Evolutionary conservation across 2,888 invertebrate species (phyloP).

Genomic region (Drosophila pseudotalamancana): DNA sequence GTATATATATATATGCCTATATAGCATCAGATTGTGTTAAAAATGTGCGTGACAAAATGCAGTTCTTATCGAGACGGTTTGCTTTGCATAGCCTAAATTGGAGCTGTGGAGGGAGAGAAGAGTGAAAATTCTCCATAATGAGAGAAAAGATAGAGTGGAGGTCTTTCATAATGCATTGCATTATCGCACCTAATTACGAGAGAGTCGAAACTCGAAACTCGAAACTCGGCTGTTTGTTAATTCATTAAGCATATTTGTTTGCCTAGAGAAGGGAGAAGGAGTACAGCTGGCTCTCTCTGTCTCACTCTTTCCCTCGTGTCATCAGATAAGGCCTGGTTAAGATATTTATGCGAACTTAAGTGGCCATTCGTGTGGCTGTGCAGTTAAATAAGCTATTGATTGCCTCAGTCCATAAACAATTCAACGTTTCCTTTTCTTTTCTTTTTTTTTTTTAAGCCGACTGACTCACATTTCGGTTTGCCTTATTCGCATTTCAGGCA

Average conservation of each 20-base stretch:
- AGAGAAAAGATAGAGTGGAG: not conserved
- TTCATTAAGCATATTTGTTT: constrained; percentile 57
- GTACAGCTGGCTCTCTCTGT: no score
- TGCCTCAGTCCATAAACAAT: constrained; percentile 26
- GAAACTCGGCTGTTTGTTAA: constrained; percentile 40
- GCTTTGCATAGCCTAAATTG: constrained; percentile 53
- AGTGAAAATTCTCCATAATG: no score
- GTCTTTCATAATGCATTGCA: constrained; percentile 19
- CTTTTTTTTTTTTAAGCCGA: not conserved
- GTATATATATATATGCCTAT: not conserved
- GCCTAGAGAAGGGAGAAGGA: not conserved
- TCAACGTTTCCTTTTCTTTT: constrained; percentile 10
- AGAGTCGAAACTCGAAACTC: not conserved
- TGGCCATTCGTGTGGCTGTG: constrained; percentile 15
- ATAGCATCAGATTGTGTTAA: constrained; percentile 19
- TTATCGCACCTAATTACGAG: constrained; percentile 64
- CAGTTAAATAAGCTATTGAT: constrained; percentile 34
- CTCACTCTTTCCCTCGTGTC: constrained; percentile 6
- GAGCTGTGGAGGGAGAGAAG: not conserved
- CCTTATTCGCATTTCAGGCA: constrained; percentile 24
- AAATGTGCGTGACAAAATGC: constrained; percentile 71
- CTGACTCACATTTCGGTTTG: constrained; percentile 27
- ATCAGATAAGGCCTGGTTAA: constrained; percentile 15
- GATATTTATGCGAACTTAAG: constrained; percentile 14
- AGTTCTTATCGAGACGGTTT: constrained; percentile 47